Evolutionary conservation across 2,888 invertebrate species (phyloP).

Genomic region (Eupithecia tripunctaria): DNA sequence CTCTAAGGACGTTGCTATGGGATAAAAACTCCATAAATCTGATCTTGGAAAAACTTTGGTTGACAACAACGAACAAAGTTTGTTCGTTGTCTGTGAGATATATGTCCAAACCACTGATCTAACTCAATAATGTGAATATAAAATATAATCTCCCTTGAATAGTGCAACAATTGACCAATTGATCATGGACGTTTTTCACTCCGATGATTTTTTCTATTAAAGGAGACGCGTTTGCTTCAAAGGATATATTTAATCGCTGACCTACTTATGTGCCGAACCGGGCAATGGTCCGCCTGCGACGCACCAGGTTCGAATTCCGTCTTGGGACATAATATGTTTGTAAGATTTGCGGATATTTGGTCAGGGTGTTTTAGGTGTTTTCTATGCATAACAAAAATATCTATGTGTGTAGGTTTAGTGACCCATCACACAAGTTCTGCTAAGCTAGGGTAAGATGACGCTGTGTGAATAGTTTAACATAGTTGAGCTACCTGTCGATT

Average conservation of each 20-base stretch:
- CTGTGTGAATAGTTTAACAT: too few relatives aligned
- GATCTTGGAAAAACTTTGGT: background rate
- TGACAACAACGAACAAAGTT: background rate
- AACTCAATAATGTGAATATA: background rate
- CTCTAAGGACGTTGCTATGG: too few relatives aligned
- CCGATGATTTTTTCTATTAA: background rate
- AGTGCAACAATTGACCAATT: too few relatives aligned
- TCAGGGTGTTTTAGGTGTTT: background rate
- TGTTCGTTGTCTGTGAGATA: background rate
- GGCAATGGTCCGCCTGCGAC: background rate
- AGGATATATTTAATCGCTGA: background rate
- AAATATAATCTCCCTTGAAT: too few relatives aligned
- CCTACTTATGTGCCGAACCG: background rate
- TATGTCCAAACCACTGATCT: background rate
- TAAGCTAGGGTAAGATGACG: background rate
- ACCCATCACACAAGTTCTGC: background rate
- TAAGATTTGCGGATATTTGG: background rate
- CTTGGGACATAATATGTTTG: background rate
- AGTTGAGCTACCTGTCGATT: too few relatives aligned
- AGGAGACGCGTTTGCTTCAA: background rate
- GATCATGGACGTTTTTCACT: background rate
- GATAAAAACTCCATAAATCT: background rate
- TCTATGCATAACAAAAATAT: too few relatives aligned
- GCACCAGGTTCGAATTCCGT: too few relatives aligned
- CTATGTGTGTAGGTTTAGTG: background rate